These are phyloP conservation scores for Cecidostiba fungosa DNA, from an alignment of 2,888 invertebrate species.

Conservation along the genomic window DNA sequence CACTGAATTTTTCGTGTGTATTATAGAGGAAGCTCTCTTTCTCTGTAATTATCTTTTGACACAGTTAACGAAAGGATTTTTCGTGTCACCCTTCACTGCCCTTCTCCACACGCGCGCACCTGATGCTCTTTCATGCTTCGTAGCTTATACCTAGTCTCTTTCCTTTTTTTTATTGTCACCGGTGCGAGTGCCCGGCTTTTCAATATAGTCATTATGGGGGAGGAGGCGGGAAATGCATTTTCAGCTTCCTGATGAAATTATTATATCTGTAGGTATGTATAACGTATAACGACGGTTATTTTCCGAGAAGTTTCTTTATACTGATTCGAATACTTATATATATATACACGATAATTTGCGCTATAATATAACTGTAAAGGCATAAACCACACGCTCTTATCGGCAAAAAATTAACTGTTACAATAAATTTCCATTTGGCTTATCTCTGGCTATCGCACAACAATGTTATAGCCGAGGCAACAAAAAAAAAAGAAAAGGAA, in stretches of 20 bases:
- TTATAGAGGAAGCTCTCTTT: background rate
- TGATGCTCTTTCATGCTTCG: conserved; percentile 6
- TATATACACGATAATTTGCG: too few relatives aligned
- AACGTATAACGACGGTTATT: too few relatives aligned
- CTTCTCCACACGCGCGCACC: background rate
- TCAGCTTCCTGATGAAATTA: conserved; percentile 6
- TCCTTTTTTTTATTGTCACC: background rate
- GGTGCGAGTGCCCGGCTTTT: background rate
- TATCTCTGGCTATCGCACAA: background rate
- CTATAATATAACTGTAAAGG: background rate
- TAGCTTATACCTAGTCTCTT: background rate
- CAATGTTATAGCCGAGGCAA: background rate
- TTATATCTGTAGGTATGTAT: background rate
- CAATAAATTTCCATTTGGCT: background rate
- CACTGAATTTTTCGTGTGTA: conserved; percentile 10
- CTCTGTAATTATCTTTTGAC: conserved; percentile 3
- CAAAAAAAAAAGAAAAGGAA: background rate
- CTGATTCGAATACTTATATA: background rate
- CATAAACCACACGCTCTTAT: background rate
- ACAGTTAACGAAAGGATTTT: conserved; percentile 25
- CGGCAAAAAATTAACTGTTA: background rate
- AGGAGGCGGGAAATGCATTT: background rate
- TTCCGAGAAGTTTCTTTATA: too few relatives aligned
- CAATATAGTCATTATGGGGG: background rate
- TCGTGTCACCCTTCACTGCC: conserved; percentile 27